These are phyloP conservation scores for Cairina moschata DNA, from an alignment of 2,113 vertebrate genomes.

Conservation along the genomic window DNA sequence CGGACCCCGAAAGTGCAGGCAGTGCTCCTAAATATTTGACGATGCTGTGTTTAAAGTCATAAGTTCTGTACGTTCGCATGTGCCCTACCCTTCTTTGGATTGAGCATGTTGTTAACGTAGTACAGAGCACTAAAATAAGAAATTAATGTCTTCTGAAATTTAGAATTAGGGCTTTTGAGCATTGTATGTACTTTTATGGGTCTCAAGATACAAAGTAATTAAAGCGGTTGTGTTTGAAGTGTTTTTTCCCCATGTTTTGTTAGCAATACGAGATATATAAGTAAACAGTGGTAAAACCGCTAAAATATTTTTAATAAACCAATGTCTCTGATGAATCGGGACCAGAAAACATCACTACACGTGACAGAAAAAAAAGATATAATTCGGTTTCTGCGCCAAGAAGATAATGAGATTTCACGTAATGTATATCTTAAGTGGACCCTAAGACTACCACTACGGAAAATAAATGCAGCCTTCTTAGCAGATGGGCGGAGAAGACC, in stretches of 20 bases:
- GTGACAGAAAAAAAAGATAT: neutral
- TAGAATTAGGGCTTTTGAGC: neutral
- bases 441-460: neutral
- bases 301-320: neutral
- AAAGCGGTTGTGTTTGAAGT: slow-evolving; percentile 16
- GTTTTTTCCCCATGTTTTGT: neutral
- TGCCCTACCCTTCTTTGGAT: neutral
- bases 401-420: slow-evolving; percentile 9
- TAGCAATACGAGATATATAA: neutral
- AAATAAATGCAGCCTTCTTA: neutral
- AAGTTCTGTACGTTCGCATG: neutral
- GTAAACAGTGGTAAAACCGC: neutral
- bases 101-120: neutral
- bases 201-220: slow-evolving; percentile 1
- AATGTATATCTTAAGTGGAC: neutral
- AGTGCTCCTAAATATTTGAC: neutral
- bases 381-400: neutral
- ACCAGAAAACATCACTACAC: neutral
- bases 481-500: neutral
- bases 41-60: neutral
- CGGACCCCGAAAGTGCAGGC: neutral
- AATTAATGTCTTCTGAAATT: neutral
- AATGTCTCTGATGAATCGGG: neutral
- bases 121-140: neutral
- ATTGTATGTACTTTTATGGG: neutral